Conservation (phyloP, 2,888 invertebrate genomes). For the Pterostichus niger region DNA sequence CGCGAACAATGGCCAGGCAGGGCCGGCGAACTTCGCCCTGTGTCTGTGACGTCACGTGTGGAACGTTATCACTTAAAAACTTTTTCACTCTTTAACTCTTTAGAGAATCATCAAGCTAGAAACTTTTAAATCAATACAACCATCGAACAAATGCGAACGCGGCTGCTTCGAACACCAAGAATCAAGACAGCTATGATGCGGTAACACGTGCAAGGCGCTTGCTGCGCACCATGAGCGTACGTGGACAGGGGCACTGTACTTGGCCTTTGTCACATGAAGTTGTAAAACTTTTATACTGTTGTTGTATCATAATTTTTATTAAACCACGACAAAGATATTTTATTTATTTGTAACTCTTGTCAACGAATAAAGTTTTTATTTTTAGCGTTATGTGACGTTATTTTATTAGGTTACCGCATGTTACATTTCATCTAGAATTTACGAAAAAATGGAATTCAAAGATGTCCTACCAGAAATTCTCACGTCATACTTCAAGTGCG, state of each 20-base stretch:
- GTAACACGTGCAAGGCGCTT: conserved; percentile 55
- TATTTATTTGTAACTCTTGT: conserved; percentile 12
- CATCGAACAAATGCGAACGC: conserved; percentile 68
- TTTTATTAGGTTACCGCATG: no score
- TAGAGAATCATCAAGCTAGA: conserved; percentile 75
- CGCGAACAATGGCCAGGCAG: conserved; percentile 56
- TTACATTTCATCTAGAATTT: no score
- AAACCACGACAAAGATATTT: conserved; percentile 15
- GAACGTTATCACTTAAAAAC: conserved; percentile 75
- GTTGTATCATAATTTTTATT: conserved; percentile 34
- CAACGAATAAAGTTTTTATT: neutral
- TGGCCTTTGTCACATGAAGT: conserved; percentile 42
- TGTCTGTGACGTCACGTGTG: conserved; percentile 65
- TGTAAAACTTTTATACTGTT: conserved; percentile 44
- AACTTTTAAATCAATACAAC: conserved; percentile 76
- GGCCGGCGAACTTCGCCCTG: conserved; percentile 51
- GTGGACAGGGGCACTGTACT: conserved; percentile 20
- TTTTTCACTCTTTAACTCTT: conserved; percentile 76
- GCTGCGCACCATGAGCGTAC: conserved; percentile 1
- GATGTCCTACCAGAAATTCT: neutral
- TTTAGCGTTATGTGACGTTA: neutral
- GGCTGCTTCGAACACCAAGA: conserved; percentile 45
- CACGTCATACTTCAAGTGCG: no score
- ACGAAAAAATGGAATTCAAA: no score
- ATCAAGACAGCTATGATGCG: conserved; percentile 57